phyloP scores from a whole-genome alignment of 2,888 invertebrate genomes.

The Drosophila prostipennis region DNA sequence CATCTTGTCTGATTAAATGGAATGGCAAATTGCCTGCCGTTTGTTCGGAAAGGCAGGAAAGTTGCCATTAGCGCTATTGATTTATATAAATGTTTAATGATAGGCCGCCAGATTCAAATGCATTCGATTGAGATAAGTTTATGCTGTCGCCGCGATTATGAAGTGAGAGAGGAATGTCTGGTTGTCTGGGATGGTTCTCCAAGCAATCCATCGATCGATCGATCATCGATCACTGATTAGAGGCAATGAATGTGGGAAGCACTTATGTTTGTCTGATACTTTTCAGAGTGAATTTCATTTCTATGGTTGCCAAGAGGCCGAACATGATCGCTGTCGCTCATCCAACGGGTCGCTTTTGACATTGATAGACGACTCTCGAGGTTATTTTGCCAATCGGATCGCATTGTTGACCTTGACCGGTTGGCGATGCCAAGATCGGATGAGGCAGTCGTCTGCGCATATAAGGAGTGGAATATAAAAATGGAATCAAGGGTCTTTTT shows the following conservation, averaged over 20 bases:
- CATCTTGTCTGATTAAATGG: slow-evolving; percentile 41
- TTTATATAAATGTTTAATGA: slow-evolving; percentile 72
- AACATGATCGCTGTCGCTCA: slow-evolving; percentile 28
- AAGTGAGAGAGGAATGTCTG: slow-evolving; percentile 43
- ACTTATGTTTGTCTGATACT: slow-evolving; percentile 16
- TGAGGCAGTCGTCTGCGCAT: slow-evolving; percentile 21
- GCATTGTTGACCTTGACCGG: slow-evolving; percentile 45
- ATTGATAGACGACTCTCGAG: slow-evolving; percentile 48
- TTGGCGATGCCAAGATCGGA: slow-evolving; percentile 35
- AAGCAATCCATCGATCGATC: slow-evolving; percentile 11
- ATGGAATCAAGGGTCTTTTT: slow-evolving; percentile 21
- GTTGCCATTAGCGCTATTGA: slow-evolving; percentile 67
- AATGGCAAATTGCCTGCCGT: slow-evolving; percentile 50
- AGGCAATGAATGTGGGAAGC: slow-evolving; percentile 37
- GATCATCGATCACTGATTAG: slow-evolving; percentile 32
- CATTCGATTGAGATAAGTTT: slow-evolving; percentile 25
- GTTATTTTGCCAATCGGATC: slow-evolving; percentile 43
- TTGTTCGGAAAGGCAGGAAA: slow-evolving; percentile 50
- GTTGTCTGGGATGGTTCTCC: slow-evolving; percentile 7
- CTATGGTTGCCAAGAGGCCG: slow-evolving; percentile 37
- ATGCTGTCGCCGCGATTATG: slow-evolving; percentile 18
- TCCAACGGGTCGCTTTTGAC: slow-evolving; percentile 20
- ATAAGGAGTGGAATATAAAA: slow-evolving; percentile 35
- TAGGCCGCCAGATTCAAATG: slow-evolving; percentile 15
- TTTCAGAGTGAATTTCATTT: slow-evolving; percentile 25